Base-by-base conservation (phyloP, 1,140 invertebrate genomes). In the Cryptotermes secundus region DNA sequence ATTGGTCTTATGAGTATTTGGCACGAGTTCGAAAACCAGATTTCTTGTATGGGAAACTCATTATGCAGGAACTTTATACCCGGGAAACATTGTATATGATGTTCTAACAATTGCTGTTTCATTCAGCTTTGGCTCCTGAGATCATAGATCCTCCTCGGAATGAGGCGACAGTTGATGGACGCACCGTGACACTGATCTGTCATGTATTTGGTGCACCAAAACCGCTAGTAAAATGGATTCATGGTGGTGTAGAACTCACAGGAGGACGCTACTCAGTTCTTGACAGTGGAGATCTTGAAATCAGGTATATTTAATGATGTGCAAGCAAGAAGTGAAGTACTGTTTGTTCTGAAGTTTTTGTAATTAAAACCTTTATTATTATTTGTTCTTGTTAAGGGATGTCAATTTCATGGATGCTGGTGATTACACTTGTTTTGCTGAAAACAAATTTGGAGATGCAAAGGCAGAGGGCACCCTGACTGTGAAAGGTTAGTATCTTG, bases 161-260 rank as follows among this genome's bases (percentile, higher is more conserved):
- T 86, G 91, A 95, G 81, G 92, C 94, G 6, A 96, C 96, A 34
- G 97, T 98, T 26, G 96, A 98, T 88, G 96, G 96, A 0, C 93
- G 94, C 80, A 93, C 93, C 72, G 93, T 98, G 1, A 96, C 93
- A 83, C 90, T 99, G 87, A 96, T 93, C 22, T 99, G 99, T 90
- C 93, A 94, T 80, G 97, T 99, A n/a, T 97, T 98, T 90, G 98
- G 98, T 35, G 98, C 98, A 1, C 98, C 98, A 2, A 96, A 96
- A 88, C 97, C 98, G 0, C 92, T 94, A 85, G 95, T 99, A n/a
- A 97, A 96, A 88, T 99, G 98, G 98, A 93, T 96, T 85, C 94
- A 94, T 85, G 95, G 96, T 86, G 94, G 93, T 34, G 92, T 94
- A 87, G 96, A 96, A 89, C 89, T 97, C 80, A 98, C 95, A 83